A percentile compares a stretch with the other conserved stretches of the same genome.
These are phyloP conservation scores for Lochmaea crataegi DNA, from an alignment of 2,888 invertebrate species.

Conservation along the genomic window DNA sequence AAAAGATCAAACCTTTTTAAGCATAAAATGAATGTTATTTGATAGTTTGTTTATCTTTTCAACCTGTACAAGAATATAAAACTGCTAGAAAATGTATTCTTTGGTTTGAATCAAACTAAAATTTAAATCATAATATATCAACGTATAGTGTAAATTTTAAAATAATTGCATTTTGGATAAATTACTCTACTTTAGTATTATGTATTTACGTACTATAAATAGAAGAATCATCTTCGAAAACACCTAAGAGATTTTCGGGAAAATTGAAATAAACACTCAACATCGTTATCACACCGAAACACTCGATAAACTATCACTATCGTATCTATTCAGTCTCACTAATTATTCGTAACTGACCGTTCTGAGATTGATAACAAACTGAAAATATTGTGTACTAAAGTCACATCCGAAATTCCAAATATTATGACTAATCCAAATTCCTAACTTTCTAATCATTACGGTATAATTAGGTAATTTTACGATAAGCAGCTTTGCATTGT, in stretches of 20 bases:
- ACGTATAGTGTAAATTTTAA: too few relatives aligned
- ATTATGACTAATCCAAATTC: not conserved
- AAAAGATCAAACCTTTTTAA: too few relatives aligned
- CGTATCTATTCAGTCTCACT: not conserved
- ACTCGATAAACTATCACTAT: not conserved
- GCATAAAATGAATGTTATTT: too few relatives aligned
- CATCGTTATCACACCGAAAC: not conserved
- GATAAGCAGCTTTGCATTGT: slow-evolving; percentile 1
- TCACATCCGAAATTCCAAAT: not conserved
- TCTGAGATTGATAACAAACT: not conserved
- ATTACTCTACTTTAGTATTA: not conserved
- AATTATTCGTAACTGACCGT: not conserved
- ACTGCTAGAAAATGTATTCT: too few relatives aligned
- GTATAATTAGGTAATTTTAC: not conserved
- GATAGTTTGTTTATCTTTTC: too few relatives aligned
- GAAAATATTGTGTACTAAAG: slow-evolving; percentile 3
- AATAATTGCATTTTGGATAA: too few relatives aligned
- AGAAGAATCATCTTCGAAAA: not conserved
- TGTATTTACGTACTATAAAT: not conserved
- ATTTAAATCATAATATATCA: too few relatives aligned
- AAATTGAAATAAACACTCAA: slow-evolving; percentile 2
- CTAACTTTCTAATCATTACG: slow-evolving; percentile 2
- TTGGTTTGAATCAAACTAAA: too few relatives aligned
- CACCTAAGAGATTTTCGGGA: not conserved
- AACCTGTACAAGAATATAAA: too few relatives aligned